Percentiles rank a stretch among this genome's conserved stretches.
Conservation (phyloP, 2,113 vertebrate species). For the Spermophilus dauricus region DNA sequence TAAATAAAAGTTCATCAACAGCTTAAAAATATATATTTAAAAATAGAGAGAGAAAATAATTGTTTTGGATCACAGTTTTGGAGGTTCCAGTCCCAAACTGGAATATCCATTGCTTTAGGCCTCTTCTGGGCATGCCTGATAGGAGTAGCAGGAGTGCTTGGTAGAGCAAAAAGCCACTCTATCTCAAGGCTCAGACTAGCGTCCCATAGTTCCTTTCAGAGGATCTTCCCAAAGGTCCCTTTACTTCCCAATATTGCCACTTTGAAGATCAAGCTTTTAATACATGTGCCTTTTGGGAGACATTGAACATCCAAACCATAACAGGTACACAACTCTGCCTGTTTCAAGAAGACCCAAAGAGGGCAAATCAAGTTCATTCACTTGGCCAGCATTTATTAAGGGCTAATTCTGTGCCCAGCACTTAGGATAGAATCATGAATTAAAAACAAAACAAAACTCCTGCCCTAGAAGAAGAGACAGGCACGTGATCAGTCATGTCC, state of each 20-base stretch:
- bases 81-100: not conserved
- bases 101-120: not conserved
- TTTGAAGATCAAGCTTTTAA: not conserved
- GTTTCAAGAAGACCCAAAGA: not conserved
- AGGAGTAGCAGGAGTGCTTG: not conserved
- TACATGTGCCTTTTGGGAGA: not conserved
- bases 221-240: not conserved
- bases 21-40: no score
- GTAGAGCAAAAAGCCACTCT: not conserved
- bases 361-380: not conserved
- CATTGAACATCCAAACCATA: not conserved
- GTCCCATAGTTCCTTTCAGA: not conserved
- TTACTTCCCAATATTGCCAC: not conserved
- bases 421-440: not conserved
- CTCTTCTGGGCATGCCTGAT: not conserved
- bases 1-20: no score
- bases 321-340: not conserved
- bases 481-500: not conserved
- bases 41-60: not conserved
- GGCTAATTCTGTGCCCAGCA: not conserved
- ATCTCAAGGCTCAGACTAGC: not conserved
- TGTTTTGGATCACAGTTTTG: not conserved
- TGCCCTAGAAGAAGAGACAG: not conserved
- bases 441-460: not conserved
- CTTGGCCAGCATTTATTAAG: not conserved